Conservation (phyloP, 2,797 vertebrate species). For the Thalassophryne amazonica region DNA sequence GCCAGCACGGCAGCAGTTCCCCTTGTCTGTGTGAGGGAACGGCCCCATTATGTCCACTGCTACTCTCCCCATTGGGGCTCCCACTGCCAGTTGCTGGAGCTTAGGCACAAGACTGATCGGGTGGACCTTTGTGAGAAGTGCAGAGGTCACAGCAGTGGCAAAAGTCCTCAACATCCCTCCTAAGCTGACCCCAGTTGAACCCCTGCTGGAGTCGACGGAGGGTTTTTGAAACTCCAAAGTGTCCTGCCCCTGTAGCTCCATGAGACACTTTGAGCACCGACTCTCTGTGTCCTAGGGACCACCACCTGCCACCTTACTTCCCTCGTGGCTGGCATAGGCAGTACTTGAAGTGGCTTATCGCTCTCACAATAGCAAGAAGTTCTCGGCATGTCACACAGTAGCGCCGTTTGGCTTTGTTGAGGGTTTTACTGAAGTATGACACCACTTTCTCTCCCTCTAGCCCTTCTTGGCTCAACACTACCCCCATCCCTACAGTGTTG, state of each 20-base stretch:
- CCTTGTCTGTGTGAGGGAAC: background rate
- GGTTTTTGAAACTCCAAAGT: slow-evolving; percentile 4
- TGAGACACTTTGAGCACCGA: too few species aligned
- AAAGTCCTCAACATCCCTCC: background rate
- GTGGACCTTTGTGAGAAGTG: background rate
- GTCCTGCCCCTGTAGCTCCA: background rate
- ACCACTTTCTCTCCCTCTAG: slow-evolving; percentile 2
- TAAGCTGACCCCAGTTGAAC: background rate
- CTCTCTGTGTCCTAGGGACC: too few species aligned
- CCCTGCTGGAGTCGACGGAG: background rate
- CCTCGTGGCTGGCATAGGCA: too few species aligned
- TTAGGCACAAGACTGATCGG: background rate
- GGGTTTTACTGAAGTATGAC: slow-evolving; percentile 9
- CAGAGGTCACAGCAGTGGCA: background rate
- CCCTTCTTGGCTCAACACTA: background rate
- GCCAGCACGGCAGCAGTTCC: background rate
- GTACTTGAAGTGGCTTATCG: too few species aligned
- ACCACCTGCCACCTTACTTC: too few species aligned
- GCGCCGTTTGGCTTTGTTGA: slow-evolving; percentile 19
- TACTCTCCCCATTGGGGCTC: background rate
- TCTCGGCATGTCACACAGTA: too few species aligned
- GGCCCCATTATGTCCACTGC: too few species aligned
- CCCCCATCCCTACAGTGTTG: background rate
- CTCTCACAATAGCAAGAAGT: too few species aligned
- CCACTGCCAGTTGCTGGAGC: background rate